Conservation (phyloP, 2,113 vertebrate species). For the Rhinolophus ferrumequinum region DNA sequence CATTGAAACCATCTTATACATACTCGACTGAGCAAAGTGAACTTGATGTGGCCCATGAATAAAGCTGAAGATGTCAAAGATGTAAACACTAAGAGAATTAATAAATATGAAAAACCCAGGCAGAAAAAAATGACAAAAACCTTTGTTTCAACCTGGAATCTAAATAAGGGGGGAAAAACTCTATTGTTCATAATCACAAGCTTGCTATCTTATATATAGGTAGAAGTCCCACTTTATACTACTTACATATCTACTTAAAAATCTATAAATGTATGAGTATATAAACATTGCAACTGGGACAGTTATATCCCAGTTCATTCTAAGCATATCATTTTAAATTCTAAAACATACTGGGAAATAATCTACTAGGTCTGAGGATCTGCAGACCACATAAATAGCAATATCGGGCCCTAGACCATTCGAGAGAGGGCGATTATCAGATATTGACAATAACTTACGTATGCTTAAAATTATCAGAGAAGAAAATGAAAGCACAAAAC, state of each 20-base stretch:
- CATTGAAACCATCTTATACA: not conserved
- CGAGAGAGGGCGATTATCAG: not conserved
- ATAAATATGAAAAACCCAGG: not conserved
- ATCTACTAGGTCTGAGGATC: not conserved
- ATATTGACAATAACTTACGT: not conserved
- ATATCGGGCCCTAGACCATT: not conserved
- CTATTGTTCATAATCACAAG: not conserved
- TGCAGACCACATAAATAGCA: not conserved
- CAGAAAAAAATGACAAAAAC: not conserved
- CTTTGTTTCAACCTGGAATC: not conserved
- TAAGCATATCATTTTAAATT: not conserved
- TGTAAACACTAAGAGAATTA: not conserved
- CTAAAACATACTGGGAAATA: not conserved
- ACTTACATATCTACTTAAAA: not conserved
- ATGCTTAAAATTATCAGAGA: not conserved
- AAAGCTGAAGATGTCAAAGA: not conserved
- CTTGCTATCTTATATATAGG: not conserved
- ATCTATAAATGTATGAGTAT: not conserved
- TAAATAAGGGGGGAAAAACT: not conserved
- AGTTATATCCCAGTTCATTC: not conserved
- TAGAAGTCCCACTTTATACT: not conserved
- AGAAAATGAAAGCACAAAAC: not conserved
- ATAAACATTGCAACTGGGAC: not conserved
- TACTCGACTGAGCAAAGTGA: not conserved
- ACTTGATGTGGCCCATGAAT: not conserved